phyloP scores from a whole-genome alignment of 1,140 invertebrate genomes.

The Aphaenogaster rudis region DNA sequence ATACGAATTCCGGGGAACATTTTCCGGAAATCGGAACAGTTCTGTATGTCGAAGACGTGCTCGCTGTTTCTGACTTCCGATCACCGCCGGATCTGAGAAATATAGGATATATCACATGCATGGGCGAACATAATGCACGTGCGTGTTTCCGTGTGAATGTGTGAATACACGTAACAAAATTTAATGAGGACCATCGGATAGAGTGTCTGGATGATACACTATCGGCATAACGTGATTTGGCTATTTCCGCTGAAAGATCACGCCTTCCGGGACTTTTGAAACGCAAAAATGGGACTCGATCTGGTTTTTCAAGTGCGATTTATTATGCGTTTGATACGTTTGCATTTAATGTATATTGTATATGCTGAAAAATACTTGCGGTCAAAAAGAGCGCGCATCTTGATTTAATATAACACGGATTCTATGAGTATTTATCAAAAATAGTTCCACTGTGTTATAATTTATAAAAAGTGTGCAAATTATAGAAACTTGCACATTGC shows the following conservation, averaged over 20 bases:
- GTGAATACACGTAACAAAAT: constrained; percentile 17
- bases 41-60: background rate
- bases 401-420: background rate
- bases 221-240: constrained; percentile 20
- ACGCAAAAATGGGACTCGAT: background rate
- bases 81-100: constrained; percentile 12
- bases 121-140: background rate
- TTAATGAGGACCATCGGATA: constrained; percentile 33
- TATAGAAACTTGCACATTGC: too few relatives aligned
- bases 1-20: background rate
- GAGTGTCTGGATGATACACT: constrained; percentile 22
- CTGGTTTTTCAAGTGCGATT: background rate
- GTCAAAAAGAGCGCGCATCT: background rate
- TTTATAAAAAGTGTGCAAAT: background rate
- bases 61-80: background rate
- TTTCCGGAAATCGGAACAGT: constrained; percentile 2
- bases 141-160: background rate
- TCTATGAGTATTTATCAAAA: background rate
- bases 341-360: background rate
- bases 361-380: constrained; percentile 11
- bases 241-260: constrained; percentile 29
- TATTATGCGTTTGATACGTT: constrained; percentile 1
- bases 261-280: background rate
- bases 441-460: background rate
- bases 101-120: background rate